phyloP scores from a whole-genome alignment of 2,888 invertebrate genomes.

The Ennomos erosarius region DNA sequence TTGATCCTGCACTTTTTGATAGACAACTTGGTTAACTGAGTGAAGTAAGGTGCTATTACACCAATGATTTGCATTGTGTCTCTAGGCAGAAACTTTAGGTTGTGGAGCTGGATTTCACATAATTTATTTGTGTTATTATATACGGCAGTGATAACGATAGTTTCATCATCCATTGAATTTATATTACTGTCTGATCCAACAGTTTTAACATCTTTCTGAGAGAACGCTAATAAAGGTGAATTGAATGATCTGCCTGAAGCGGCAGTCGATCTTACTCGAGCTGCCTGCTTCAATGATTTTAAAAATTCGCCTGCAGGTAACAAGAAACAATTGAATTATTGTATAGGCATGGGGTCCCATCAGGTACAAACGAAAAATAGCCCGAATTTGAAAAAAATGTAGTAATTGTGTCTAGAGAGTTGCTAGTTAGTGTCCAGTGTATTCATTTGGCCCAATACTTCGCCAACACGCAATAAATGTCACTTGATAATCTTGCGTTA shows the following conservation, averaged over 20 bases:
- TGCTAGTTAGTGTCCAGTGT: too few species aligned
- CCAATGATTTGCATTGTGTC: conserved; percentile 53
- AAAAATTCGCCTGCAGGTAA: conserved; percentile 9
- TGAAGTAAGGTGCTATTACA: conserved; percentile 46
- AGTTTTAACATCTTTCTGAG: conserved; percentile 1
- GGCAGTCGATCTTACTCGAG: not conserved
- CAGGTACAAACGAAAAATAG: too few species aligned
- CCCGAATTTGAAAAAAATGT: too few species aligned
- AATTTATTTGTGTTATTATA: conserved; percentile 53
- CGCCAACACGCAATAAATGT: too few species aligned
- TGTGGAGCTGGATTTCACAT: conserved; percentile 51
- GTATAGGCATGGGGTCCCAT: too few species aligned
- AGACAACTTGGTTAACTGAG: conserved; percentile 49
- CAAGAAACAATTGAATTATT: too few species aligned
- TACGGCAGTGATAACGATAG: conserved; percentile 44
- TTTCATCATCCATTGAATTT: conserved; percentile 12
- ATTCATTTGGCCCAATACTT: too few species aligned
- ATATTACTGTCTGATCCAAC: not conserved
- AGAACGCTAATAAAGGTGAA: not conserved
- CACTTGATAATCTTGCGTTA: too few species aligned
- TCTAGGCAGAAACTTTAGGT: conserved; percentile 43
- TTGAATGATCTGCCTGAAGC: not conserved
- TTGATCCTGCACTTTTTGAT: conserved; percentile 50
- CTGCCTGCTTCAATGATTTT: conserved; percentile 7
- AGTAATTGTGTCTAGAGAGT: too few species aligned